These are phyloP conservation scores for Poliocrania exsul DNA, from an alignment of 2,797 vertebrate species.

Conservation along the genomic window DNA sequence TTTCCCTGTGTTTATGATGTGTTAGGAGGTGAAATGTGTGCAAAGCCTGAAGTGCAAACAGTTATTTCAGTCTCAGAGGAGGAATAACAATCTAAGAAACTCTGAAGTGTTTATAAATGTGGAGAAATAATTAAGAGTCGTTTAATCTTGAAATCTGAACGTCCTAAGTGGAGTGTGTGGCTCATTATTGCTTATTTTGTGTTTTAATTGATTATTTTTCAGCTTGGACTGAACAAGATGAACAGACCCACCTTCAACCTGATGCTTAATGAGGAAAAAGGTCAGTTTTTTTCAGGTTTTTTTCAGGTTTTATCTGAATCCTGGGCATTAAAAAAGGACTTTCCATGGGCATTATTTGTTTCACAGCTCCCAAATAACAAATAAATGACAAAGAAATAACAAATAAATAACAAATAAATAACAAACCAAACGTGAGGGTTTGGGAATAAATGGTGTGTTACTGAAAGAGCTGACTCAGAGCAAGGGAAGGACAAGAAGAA, in stretches of 20 bases:
- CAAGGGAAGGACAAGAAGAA: neutral
- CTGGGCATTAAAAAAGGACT: neutral
- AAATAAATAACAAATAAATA: too few species aligned
- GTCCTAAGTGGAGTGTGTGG: neutral
- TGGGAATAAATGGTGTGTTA: neutral
- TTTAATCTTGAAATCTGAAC: neutral
- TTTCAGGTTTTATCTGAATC: neutral
- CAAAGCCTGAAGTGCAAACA: neutral
- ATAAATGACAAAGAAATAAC: too few species aligned
- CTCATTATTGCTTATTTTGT: neutral
- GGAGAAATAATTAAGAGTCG: neutral
- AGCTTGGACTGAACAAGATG: constrained; percentile 54
- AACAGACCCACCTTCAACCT: constrained; percentile 27
- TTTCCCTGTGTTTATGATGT: neutral
- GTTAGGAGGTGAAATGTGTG: neutral
- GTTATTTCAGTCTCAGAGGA: neutral
- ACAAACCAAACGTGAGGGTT: neutral
- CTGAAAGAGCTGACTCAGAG: constrained; percentile 3
- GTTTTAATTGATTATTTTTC: constrained; percentile 9
- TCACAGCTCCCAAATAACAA: neutral
- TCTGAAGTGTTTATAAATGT: neutral
- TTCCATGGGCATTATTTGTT: neutral
- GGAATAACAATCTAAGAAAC: neutral
- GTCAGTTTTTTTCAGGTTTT: constrained; percentile 1
- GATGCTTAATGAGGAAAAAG: constrained; percentile 55